Percentiles rank a stretch among this genome's conserved stretches.
phyloP scores from a whole-genome alignment of 2,888 invertebrate genomes.

The Aquatica leii region DNA sequence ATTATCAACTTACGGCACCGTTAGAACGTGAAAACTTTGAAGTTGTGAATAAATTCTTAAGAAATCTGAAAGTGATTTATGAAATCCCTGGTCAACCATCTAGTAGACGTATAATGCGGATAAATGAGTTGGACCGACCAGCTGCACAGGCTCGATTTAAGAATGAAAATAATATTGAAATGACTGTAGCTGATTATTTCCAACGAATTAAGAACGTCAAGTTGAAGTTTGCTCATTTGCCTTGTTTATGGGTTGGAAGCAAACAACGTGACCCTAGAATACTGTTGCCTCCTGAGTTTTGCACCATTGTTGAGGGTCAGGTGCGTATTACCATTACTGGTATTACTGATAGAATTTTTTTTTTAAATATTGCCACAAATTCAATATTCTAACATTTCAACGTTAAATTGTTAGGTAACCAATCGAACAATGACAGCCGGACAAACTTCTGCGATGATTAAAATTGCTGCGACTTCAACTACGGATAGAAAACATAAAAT shows the following conservation, averaged over 20 bases:
- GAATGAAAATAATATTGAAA: constrained; percentile 45
- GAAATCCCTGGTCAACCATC: constrained; percentile 59
- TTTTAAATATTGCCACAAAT: too few species aligned
- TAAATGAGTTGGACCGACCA: constrained; percentile 58
- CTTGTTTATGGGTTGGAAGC: constrained; percentile 80
- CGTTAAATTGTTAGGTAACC: constrained; percentile 54
- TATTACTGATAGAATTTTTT: too few species aligned
- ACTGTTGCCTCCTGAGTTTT: constrained; percentile 84
- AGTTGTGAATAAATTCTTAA: constrained; percentile 22
- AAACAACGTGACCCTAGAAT: constrained; percentile 67
- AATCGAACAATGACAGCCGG: constrained; percentile 81
- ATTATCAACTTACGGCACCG: background rate
- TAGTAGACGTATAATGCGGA: constrained; percentile 59
- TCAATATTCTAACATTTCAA: background rate
- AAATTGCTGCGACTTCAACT: constrained; percentile 83
- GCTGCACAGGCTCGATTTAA: constrained; percentile 58
- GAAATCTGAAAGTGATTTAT: constrained; percentile 59
- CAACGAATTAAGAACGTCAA: constrained; percentile 54
- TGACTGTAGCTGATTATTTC: constrained; percentile 64
- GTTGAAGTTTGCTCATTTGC: constrained; percentile 72
- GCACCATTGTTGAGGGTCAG: constrained; percentile 82
- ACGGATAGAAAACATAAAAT: constrained; percentile 82
- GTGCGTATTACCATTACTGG: too few species aligned
- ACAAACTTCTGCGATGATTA: constrained; percentile 90
- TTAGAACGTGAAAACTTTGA: constrained; percentile 9